These are phyloP conservation scores for Acropternis orthonyx DNA, from an alignment of 2,797 vertebrate species.

Conservation along the genomic window DNA sequence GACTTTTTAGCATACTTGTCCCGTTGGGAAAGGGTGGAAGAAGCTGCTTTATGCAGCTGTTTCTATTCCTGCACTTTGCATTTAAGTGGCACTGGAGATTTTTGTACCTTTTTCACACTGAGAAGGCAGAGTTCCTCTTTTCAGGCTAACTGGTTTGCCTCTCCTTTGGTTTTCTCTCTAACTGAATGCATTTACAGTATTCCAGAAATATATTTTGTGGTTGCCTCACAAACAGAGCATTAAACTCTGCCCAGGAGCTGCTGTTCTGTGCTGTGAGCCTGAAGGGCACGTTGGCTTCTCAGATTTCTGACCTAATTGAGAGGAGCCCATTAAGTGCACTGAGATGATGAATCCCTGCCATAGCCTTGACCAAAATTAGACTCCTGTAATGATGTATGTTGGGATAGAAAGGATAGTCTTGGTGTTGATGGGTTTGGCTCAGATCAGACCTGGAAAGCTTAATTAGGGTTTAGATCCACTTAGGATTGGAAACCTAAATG, in stretches of 20 bases:
- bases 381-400: fast-evolving
- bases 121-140: background rate
- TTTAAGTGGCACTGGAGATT: background rate
- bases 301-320: background rate
- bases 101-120: background rate
- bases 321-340: background rate
- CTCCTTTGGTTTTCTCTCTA: background rate
- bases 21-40: background rate
- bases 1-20: background rate
- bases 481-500: background rate
- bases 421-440: background rate
- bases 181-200: background rate
- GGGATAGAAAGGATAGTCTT: background rate
- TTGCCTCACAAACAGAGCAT: background rate
- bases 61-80: background rate
- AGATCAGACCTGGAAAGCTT: background rate
- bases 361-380: background rate
- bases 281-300: background rate
- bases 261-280: background rate
- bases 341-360: background rate
- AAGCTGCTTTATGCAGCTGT: background rate
- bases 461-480: background rate
- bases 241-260: background rate
- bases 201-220: background rate
- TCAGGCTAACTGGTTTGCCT: background rate